phyloP scores from a whole-genome alignment of 1,140 invertebrate species.

The Arctopsyche grandis region DNA sequence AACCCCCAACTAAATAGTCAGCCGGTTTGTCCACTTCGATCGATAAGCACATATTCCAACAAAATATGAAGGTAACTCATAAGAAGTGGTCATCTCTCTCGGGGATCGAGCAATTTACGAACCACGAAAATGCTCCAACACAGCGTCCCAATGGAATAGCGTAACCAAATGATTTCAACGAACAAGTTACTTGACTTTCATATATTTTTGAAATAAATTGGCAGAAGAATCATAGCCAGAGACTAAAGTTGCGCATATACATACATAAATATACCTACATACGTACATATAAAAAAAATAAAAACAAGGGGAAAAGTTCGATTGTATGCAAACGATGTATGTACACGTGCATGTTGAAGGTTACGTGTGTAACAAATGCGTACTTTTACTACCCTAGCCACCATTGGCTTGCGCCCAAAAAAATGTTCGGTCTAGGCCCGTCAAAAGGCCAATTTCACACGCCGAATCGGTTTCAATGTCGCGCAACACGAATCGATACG shows the following conservation, averaged over 20 bases:
- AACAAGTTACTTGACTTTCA: not conserved
- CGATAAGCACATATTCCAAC: not conserved
- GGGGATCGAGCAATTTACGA: not conserved
- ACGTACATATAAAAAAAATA: not conserved
- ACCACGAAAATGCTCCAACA: not conserved
- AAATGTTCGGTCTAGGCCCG: not conserved
- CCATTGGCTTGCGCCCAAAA: not conserved
- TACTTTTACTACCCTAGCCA: not conserved
- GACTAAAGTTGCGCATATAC: not conserved
- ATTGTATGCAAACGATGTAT: not conserved
- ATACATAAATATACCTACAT: not conserved
- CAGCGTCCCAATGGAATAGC: not conserved
- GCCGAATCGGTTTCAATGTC: conserved; percentile 10
- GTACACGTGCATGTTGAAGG: not conserved
- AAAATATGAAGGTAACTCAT: no score
- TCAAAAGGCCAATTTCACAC: conserved; percentile 19
- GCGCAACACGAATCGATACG: not conserved
- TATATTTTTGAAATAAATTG: not conserved
- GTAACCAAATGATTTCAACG: not conserved
- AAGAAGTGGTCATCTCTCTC: not conserved
- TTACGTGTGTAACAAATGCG: not conserved
- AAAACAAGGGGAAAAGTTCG: not conserved
- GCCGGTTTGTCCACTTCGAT: no score
- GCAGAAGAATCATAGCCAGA: not conserved
- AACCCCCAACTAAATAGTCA: no score